These are phyloP conservation scores for Hydra vulgaris DNA, from an alignment of 30 jellyfish, hydroid and myxozoan species.

Conservation along the genomic window DNA sequence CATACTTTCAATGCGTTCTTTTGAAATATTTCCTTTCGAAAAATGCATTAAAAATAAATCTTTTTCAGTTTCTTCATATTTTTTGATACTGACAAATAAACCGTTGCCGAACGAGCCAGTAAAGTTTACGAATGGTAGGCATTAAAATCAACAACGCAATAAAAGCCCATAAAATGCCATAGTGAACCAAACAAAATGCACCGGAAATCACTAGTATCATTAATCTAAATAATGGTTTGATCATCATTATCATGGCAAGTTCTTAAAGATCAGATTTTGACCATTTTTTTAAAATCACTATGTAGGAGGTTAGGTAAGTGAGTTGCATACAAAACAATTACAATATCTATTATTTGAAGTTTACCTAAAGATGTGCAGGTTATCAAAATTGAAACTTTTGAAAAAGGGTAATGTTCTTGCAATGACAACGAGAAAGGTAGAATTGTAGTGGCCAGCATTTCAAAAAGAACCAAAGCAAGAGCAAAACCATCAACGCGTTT, in stretches of 20 bases:
- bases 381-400: neutral
- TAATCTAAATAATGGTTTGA: neutral
- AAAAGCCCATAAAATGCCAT: slow-evolving; percentile 7
- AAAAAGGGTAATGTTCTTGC: slow-evolving; percentile 22
- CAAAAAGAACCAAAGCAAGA: neutral
- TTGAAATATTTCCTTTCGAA: slow-evolving; percentile 12
- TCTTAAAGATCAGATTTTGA: neutral
- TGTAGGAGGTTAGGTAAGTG: slow-evolving; percentile 12
- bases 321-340: slow-evolving; percentile 1
- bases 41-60: neutral
- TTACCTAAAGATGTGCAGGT: neutral
- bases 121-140: slow-evolving; percentile 12
- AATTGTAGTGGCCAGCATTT: slow-evolving; percentile 15
- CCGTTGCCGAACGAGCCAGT: slow-evolving; percentile 8
- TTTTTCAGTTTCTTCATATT: neutral
- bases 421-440: slow-evolving; percentile 20
- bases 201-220: slow-evolving; percentile 9
- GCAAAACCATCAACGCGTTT: slow-evolving; percentile 19
- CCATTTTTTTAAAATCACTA: slow-evolving; percentile 9
- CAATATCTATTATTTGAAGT: slow-evolving; percentile 5
- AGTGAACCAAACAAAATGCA: slow-evolving; percentile 6
- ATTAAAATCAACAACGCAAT: slow-evolving; percentile 6
- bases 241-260: neutral
- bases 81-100: neutral
- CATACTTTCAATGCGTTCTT: slow-evolving; percentile 24